Percentiles rank a stretch among this genome's conserved stretches.
phyloP scores from a whole-genome alignment of 2,113 vertebrate genomes.

The Thamnaconus septentrionalis region DNA sequence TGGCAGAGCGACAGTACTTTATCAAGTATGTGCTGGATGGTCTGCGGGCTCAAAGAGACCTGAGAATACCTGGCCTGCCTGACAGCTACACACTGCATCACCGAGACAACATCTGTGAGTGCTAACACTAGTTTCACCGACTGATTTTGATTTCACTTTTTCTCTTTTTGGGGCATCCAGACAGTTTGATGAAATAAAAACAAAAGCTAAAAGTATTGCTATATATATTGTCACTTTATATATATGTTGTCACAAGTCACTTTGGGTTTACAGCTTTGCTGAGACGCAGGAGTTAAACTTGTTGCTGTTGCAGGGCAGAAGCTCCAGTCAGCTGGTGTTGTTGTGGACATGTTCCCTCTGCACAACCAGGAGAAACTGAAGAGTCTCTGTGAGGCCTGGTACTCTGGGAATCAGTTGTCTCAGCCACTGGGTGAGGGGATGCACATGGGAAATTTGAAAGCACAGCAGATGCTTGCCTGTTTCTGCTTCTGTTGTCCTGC shows the following conservation, averaged over 20 bases:
- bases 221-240: too few species aligned
- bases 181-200: too few species aligned
- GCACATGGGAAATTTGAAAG: not conserved
- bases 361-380: constrained; percentile 66
- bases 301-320: constrained; percentile 73
- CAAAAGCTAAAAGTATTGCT: too few species aligned
- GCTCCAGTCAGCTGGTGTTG: constrained; percentile 67
- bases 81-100: constrained; percentile 56
- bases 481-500: not conserved
- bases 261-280: not conserved
- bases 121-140: too few species aligned
- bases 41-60: constrained; percentile 66
- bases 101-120: constrained; percentile 75
- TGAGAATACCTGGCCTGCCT: constrained; percentile 74
- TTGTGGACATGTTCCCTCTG: constrained; percentile 72
- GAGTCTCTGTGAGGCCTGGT: constrained; percentile 74
- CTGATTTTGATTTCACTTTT: too few species aligned
- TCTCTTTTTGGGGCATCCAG: too few species aligned
- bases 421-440: constrained; percentile 77
- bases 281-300: not conserved
- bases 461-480: not conserved
- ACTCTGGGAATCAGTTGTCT: constrained; percentile 67
- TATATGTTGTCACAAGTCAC: too few species aligned
- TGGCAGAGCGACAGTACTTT: constrained; percentile 79
- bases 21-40: constrained; percentile 77